Base-by-base conservation (phyloP, 2,888 invertebrate species). In the Octodonta nipae region DNA sequence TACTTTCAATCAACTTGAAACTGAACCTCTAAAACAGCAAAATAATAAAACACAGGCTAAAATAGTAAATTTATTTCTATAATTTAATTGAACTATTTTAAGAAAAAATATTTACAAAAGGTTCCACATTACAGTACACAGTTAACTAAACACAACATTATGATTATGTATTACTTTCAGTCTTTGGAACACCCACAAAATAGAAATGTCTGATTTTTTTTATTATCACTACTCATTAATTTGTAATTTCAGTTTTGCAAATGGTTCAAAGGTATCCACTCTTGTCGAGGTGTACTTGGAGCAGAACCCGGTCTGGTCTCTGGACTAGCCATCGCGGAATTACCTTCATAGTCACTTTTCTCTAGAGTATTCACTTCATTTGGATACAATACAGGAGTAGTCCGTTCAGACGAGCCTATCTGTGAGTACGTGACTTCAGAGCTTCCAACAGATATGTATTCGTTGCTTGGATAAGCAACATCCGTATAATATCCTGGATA, bases 401-500 rank as follows among this genome's bases (percentile, higher is more conserved):
- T 39, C 28, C 54, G 42, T 12, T 55, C 56, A 11, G 22, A n/a
- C 26, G 45, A 35, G n/a, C 20, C 30, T 13, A 50, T 44, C 33
- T 54, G 22, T 7, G 53, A 39, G 35, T 57, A 56, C 29, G 47
- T 51, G 13, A 54, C 43, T 30, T 60, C 59, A 5, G 54, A 47
- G 38, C 51, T 58, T 8, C 56, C 47, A 17, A 58, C 45, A 5
- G 57, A 50, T 29, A 59, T 32, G 30, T 61, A 60, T 33, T 60
- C 60, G 0, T 57, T 54, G 32, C 50, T 53, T 40, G 59, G 60
- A 34, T 61, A 60, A 29, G 56, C 51, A 45, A 59, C 26, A 47
- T 61, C 61, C 15, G 52, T 52, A 39, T 61, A 61, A 36, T 60
- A 61, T 24, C 56, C 50, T 1, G 58, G 51, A 40, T 61, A 62